Percentiles rank a stretch among this genome's conserved stretches.
These are phyloP conservation scores for Plectropomus leopardus DNA, from an alignment of 2,113 vertebrate genomes.

Conservation along the genomic window DNA sequence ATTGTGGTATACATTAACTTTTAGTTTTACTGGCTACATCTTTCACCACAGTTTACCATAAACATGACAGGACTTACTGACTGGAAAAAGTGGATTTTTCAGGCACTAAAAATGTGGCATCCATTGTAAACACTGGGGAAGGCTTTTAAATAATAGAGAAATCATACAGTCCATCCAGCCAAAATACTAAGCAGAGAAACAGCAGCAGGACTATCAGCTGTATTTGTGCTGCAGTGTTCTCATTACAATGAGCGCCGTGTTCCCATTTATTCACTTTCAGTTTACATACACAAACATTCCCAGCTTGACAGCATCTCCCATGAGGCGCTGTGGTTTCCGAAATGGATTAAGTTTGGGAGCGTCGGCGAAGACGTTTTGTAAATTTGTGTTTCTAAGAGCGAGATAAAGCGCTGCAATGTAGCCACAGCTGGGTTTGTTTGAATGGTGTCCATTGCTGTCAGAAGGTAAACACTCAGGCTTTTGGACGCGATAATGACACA, in stretches of 20 bases:
- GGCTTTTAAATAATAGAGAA: constrained; percentile 1
- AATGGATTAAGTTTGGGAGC: constrained; percentile 26
- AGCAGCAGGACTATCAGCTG: constrained; percentile 2
- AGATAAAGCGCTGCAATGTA: neutral
- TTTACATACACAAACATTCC: constrained; percentile 18
- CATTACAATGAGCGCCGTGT: constrained; percentile 30
- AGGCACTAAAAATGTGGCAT: neutral
- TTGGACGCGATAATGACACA: constrained; percentile 17
- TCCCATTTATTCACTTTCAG: constrained; percentile 36
- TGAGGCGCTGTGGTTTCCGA: constrained; percentile 7
- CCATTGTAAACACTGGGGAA: neutral
- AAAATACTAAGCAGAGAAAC: neutral
- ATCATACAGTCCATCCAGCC: neutral
- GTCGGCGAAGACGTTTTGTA: constrained; percentile 2
- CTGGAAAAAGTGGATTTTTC: neutral
- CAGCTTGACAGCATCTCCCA: constrained; percentile 35
- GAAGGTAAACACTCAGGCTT: constrained; percentile 12
- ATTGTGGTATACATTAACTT: no score
- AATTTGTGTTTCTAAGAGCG: constrained; percentile 27
- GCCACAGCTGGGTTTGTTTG: constrained; percentile 49
- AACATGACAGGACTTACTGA: neutral
- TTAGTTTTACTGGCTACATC: no score
- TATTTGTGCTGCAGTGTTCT: constrained; percentile 19
- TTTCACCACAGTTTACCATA: neutral
- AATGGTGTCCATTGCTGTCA: constrained; percentile 13